A percentile compares a stretch with the other conserved stretches of the same genome.
phyloP scores from a whole-genome alignment of 1,140 invertebrate species.

The Chionoecetes opilio region DNA sequence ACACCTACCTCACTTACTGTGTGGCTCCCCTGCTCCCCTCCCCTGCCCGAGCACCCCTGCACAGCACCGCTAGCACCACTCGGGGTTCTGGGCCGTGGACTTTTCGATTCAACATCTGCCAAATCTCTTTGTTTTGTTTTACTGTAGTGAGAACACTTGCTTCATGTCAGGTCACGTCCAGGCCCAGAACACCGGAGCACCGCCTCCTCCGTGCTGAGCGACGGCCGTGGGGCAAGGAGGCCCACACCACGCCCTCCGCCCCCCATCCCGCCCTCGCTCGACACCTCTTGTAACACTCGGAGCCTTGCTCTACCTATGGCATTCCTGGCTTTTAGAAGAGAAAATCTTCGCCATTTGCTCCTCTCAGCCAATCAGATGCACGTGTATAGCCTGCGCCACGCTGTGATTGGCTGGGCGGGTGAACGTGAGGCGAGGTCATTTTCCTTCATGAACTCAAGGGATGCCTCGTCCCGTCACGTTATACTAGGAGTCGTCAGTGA shows the following conservation, averaged over 20 bases:
- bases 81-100: conserved; percentile 14
- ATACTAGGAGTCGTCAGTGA: conserved; percentile 15
- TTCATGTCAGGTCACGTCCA: background rate
- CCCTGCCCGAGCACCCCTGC: background rate
- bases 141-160: background rate
- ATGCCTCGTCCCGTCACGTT: background rate
- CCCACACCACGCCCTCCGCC: background rate
- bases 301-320: conserved; percentile 22
- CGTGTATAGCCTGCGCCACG: background rate
- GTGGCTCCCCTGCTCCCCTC: background rate
- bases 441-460: background rate
- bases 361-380: background rate
- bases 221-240: conserved; percentile 9
- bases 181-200: background rate
- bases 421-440: background rate
- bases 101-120: background rate
- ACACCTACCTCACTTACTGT: background rate
- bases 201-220: background rate
- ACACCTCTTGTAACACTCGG: background rate
- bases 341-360: background rate
- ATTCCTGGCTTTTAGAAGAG: background rate
- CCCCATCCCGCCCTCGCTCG: conserved; percentile 19
- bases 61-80: conserved; percentile 34
- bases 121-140: background rate
- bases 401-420: background rate